Base-by-base conservation (phyloP, 2,113 vertebrate species). In the Arothron firmamentum region DNA sequence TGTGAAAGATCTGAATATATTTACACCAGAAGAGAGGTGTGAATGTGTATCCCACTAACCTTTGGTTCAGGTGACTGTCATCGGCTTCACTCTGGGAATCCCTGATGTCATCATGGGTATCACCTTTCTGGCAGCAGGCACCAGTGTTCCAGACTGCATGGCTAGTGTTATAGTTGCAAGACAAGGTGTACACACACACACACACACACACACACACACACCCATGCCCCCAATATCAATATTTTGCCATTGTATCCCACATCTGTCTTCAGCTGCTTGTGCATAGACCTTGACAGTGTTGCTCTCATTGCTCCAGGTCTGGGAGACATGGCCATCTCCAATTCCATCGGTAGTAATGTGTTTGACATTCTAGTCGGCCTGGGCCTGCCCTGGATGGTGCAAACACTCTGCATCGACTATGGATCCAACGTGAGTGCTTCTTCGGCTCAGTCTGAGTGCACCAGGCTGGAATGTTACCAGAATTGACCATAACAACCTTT, bases 41-140 rank as follows among this genome's bases (percentile, higher is more conserved):
- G 12, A 8, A 42, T 59, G 11, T 62, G 47, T 18, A 18, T 18
- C 45, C 45, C 3, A 16, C 15, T n/a, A 17, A 3, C n/a, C n/a
- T 12, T 68, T 52, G 1, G 76, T 67, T 55, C 70, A 98, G 95
- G 95, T 98, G 77, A 98, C 95, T 0, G 93, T 98, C 77, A 94
- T 98, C 49, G 95, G 95, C 10, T 98, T 93, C 81, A 98, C 95
- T 0, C 88, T 98, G 52, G 95, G 94, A 49, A 96, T 98, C 82
- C 95, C 95, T 20, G 95, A 97, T 0, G 95, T 98, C 75, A 98
- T 98, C 84, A 98, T 98, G 95, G 95, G 95, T 43, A 98, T 98
- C 81, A 98, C 95, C 6, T 98, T 98, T 85, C 81, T 98, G 61
- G 95, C 95, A 45, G 95, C 95, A 4, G 95, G 95, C 74, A 97